A percentile compares a stretch with the other conserved stretches of the same genome.
These are phyloP conservation scores for Amphipoea oculea DNA, from an alignment of 2,888 invertebrate genomes.

Conservation along the genomic window DNA sequence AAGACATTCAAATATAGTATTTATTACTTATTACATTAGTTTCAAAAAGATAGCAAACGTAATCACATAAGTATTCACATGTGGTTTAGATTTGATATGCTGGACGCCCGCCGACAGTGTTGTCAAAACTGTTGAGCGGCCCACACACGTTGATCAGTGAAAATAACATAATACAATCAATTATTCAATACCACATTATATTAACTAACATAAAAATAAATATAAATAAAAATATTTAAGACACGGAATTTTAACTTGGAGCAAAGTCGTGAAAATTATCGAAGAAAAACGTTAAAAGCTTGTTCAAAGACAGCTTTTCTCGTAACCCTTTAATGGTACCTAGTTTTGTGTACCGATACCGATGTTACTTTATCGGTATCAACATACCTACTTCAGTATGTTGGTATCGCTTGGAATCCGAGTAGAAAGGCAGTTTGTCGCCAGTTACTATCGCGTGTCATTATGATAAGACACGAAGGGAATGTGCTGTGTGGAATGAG, in stretches of 20 bases:
- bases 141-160: conserved; percentile 59
- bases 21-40: conserved; percentile 44
- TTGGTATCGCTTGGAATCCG: conserved; percentile 33
- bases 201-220: background rate
- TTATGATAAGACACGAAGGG: conserved; percentile 51
- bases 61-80: conserved; percentile 64
- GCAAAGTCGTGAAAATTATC: background rate
- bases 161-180: conserved; percentile 26
- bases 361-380: conserved; percentile 25
- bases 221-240: background rate
- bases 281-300: background rate
- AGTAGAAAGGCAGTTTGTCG: conserved; percentile 53
- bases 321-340: background rate
- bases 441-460: conserved; percentile 44
- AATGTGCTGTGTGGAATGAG: conserved; percentile 40
- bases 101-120: conserved; percentile 69
- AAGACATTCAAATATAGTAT: conserved; percentile 39
- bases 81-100: conserved; percentile 65
- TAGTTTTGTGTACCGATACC: background rate
- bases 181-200: background rate
- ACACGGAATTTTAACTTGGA: too few relatives aligned
- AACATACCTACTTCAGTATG: conserved; percentile 16
- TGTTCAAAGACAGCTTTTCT: background rate
- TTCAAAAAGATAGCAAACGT: conserved; percentile 38
- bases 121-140: conserved; percentile 69